Evolutionary conservation across 2,888 invertebrate species (phyloP).

Genomic region (Sinotaia quadrata): DNA sequence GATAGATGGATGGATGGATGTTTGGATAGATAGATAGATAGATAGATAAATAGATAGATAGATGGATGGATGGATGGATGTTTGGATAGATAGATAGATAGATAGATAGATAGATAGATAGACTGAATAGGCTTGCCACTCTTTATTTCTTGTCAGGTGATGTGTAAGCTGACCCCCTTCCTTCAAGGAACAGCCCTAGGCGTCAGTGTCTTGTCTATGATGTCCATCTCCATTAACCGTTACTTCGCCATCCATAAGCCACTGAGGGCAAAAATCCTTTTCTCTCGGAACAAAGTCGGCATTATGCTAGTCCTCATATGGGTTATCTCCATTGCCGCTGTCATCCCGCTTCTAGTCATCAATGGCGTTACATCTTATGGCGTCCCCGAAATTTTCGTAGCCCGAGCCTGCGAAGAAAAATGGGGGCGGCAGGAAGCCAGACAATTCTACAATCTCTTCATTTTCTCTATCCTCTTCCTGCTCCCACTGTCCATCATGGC

Average conservation of each 20-base stretch:
- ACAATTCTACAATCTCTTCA: slow-evolving; percentile 53
- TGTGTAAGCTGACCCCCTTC: slow-evolving; percentile 39
- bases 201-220: slow-evolving; percentile 57
- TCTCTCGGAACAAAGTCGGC: slow-evolving; percentile 41
- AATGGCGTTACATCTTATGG: slow-evolving; percentile 44
- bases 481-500: slow-evolving; percentile 54
- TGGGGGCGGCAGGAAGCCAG: slow-evolving; percentile 46
- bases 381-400: slow-evolving; percentile 44
- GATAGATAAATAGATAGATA: too few relatives aligned
- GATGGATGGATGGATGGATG: too few relatives aligned
- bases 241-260: slow-evolving; percentile 42
- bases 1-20: too few relatives aligned
- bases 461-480: slow-evolving; percentile 51
- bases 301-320: slow-evolving; percentile 52
- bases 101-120: too few relatives aligned
- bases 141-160: too few relatives aligned
- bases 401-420: slow-evolving; percentile 49
- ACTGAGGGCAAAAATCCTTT: slow-evolving; percentile 34
- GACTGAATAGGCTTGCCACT: too few relatives aligned
- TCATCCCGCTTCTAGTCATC: slow-evolving; percentile 54
- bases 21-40: too few relatives aligned
- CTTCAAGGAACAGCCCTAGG: slow-evolving; percentile 56
- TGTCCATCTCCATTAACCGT: slow-evolving; percentile 57
- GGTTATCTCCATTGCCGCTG: slow-evolving; percentile 48
- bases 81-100: too few relatives aligned